Percentiles rank a stretch among this genome's conserved stretches.
These are phyloP conservation scores for Coenonympha glycerion DNA, from an alignment of 2,888 invertebrate species.

Conservation along the genomic window DNA sequence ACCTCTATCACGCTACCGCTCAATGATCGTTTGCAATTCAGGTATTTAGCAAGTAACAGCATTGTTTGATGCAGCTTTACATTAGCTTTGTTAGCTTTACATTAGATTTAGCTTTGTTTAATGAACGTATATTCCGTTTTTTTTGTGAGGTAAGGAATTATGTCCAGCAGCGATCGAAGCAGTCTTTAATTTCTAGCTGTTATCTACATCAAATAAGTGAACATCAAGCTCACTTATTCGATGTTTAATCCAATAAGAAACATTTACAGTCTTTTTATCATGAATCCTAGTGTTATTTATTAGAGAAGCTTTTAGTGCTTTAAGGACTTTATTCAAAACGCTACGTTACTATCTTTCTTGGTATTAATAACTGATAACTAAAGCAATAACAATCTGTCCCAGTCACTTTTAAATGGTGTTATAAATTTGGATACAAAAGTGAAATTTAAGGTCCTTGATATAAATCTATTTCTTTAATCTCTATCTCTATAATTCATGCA, in stretches of 20 bases:
- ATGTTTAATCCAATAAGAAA: background rate
- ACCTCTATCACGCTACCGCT: background rate
- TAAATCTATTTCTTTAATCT: background rate
- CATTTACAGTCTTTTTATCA: no score
- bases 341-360: no score
- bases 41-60: no score
- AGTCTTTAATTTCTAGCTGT: conserved; percentile 29
- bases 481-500: background rate
- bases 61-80: no score
- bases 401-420: background rate
- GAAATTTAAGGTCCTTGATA: background rate
- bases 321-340: no score
- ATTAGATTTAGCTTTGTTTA: no score
- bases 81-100: no score
- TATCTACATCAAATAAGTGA: no score
- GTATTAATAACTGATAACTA: background rate
- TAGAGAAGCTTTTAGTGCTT: no score
- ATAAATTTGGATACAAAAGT: background rate
- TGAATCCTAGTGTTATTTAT: no score
- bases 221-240: no score
- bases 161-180: conserved; percentile 46
- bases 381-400: background rate
- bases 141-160: conserved; percentile 25
- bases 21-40: background rate
- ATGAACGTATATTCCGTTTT: background rate